phyloP scores from a whole-genome alignment of 2,888 invertebrate genomes.

The Pterobdella sp. region DNA sequence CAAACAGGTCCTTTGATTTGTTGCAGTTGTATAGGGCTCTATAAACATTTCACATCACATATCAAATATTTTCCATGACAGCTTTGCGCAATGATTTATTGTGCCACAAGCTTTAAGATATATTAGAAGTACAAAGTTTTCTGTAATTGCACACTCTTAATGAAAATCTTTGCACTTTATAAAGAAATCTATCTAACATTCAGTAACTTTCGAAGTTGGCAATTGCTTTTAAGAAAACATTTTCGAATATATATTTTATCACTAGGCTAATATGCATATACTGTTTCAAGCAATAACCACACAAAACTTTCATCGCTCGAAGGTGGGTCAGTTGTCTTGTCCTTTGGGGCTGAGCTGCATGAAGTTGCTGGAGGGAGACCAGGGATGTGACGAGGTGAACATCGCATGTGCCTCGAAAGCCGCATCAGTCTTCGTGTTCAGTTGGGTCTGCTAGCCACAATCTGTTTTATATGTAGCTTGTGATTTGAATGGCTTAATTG shows the following conservation, averaged over 20 bases:
- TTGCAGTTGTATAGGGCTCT: too few relatives aligned
- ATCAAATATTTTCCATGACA: too few relatives aligned
- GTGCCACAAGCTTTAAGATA: too few relatives aligned
- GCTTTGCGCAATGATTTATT: too few relatives aligned
- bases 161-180: not conserved
- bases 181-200: too few relatives aligned
- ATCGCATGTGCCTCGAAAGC: not conserved
- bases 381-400: not conserved
- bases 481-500: too few relatives aligned
- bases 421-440: not conserved
- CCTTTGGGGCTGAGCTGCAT: not conserved
- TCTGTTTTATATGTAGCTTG: too few relatives aligned
- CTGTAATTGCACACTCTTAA: too few relatives aligned
- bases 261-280: not conserved
- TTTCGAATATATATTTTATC: not conserved
- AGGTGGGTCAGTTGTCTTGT: not conserved
- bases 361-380: not conserved
- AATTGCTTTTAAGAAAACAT: not conserved
- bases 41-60: too few relatives aligned
- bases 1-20: slow-evolving; percentile 2
- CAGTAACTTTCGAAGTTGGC: too few relatives aligned
- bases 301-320: not conserved
- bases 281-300: not conserved
- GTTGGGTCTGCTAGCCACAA: too few relatives aligned
- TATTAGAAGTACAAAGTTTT: too few relatives aligned